phyloP scores from a whole-genome alignment of 2,113 vertebrate genomes.

The Crotalus tigris region DNA sequence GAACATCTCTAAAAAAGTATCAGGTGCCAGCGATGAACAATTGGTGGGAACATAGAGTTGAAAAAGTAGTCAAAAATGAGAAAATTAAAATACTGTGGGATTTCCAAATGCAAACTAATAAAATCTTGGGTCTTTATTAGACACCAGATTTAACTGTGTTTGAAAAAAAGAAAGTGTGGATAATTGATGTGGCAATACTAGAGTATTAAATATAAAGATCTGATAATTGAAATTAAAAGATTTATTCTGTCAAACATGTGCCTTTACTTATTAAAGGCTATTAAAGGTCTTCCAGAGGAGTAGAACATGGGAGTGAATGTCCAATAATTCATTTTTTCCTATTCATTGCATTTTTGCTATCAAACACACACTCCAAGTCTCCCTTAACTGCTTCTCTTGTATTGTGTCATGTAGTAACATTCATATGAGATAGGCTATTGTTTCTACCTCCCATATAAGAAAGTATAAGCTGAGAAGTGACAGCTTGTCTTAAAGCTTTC shows the following conservation, averaged over 20 bases:
- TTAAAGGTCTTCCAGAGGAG: not conserved
- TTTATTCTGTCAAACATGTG: not conserved
- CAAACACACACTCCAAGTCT: not conserved
- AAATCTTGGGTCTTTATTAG: too few relatives aligned
- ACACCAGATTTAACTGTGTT: too few relatives aligned
- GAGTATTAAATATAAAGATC: too few relatives aligned
- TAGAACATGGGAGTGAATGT: not conserved
- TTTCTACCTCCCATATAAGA: not conserved
- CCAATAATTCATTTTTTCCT: not conserved
- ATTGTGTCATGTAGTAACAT: not conserved
- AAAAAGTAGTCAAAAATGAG: too few relatives aligned
- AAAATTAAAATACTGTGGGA: too few relatives aligned
- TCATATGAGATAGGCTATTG: not conserved
- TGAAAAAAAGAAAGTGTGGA: too few relatives aligned
- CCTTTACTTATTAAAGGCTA: not conserved
- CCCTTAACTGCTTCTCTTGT: not conserved
- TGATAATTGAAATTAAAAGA: too few relatives aligned
- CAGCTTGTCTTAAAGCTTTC: not conserved
- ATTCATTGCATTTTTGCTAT: not conserved
- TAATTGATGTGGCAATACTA: too few relatives aligned
- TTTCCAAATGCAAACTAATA: too few relatives aligned
- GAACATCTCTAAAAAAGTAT: too few relatives aligned
- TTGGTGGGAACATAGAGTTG: too few relatives aligned
- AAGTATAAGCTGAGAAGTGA: not conserved
- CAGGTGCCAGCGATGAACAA: too few relatives aligned